phyloP scores from a whole-genome alignment of 2,888 invertebrate genomes.

The Cremastinae sp. region DNA sequence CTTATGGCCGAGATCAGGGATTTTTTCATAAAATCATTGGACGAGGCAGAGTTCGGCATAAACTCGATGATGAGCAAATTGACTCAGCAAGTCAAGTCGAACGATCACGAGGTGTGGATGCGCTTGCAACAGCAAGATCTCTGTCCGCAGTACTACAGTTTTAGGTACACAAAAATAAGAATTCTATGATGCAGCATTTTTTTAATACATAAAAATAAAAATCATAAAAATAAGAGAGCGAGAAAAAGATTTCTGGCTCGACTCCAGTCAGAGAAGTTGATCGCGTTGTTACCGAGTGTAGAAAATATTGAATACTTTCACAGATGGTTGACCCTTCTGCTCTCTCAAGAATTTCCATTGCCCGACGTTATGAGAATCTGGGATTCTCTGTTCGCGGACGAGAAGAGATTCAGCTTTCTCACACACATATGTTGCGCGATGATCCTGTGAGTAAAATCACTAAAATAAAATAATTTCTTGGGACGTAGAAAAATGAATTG shows the following conservation, averaged over 20 bases:
- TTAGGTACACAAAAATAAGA: too few species aligned
- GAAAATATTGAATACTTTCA: neutral
- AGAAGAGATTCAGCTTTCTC: constrained; percentile 93
- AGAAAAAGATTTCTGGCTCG: too few species aligned
- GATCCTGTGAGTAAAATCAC: constrained; percentile 90
- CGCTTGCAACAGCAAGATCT: constrained; percentile 91
- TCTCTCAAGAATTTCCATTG: constrained; percentile 98
- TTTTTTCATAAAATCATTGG: constrained; percentile 97
- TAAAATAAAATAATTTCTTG: too few species aligned
- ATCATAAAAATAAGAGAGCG: too few species aligned
- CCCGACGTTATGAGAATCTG: constrained; percentile 98
- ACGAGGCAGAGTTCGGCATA: constrained; percentile 95
- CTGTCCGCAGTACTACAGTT: constrained; percentile 97
- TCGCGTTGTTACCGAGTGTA: neutral
- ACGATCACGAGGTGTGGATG: constrained; percentile 90
- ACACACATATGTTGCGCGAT: constrained; percentile 97
- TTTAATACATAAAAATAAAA: neutral
- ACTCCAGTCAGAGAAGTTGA: neutral
- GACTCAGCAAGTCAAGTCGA: constrained; percentile 87
- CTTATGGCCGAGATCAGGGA: constrained; percentile 99
- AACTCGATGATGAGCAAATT: constrained; percentile 94
- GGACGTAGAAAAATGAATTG: neutral
- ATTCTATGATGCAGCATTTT: neutral
- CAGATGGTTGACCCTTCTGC: constrained; percentile 96
- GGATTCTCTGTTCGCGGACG: constrained; percentile 97